Base-by-base conservation (phyloP, 2,888 invertebrate species). In the Sinohyriopsis cumingii region DNA sequence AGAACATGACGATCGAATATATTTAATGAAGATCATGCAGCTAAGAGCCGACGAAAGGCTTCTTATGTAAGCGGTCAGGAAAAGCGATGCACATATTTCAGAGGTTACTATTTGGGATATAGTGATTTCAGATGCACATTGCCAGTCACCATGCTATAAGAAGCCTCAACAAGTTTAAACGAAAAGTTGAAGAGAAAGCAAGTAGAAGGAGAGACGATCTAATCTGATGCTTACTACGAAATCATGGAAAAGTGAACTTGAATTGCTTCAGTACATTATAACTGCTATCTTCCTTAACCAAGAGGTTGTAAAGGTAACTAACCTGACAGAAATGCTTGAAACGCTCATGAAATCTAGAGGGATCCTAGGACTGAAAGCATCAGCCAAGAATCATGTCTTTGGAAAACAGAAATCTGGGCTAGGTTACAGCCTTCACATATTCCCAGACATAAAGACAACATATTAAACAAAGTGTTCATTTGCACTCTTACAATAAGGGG, bases 331-430 rank as follows among this genome's bases (percentile, higher is more conserved):
- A 54, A 22, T 9, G 20, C 22, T 64, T n/a, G n/a, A 53, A 22
- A n/a, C 9, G 22, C 24, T 57, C n/a, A 57, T 57, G 57, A 22
- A 22, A 12, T 57, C 57, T 57, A 9, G 53, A 20, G 5, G 53
- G 55, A 20, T 55, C 18, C n/a, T 22, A 7, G 54, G 25, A 22
- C 56, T 68, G 59, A 69, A 61, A 45, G 59, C 55, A 28, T 59
- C 63, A 33, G 63, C 71, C n/a, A 71, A 71, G 71, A 71, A 68
- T 53, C 63, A 71, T 22, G 61, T 71, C 20, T 56, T 59, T 22
- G 12, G 71, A 24, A 71, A 68, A 56, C 55, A 68, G 54, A 60
- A 71, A 63, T 28, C 54, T 12, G 70, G 67, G 28, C 53, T 70
- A 53, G 60, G 62, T 55, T 53, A 62, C 20, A 22, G n/a, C n/a